These are phyloP conservation scores for Camptogramma bilineatum DNA, from an alignment of 2,888 invertebrate genomes.

Conservation along the genomic window DNA sequence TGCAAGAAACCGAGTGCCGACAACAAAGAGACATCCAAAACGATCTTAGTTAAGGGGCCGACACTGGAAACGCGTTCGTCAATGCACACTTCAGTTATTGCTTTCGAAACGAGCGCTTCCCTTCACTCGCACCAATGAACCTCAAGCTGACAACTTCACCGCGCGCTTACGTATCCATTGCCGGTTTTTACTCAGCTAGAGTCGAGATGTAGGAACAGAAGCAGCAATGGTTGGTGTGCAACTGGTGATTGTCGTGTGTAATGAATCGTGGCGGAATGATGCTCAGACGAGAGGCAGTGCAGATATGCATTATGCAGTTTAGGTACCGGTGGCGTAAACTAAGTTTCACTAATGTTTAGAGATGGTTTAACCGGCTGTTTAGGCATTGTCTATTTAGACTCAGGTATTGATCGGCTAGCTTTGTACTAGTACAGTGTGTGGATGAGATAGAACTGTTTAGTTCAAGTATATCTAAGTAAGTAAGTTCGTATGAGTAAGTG, in stretches of 20 bases:
- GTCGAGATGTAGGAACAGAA: not conserved
- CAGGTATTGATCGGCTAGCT: slow-evolving; percentile 33
- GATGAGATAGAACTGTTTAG: not conserved
- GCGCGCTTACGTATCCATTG: slow-evolving; percentile 4
- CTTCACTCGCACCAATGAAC: slow-evolving; percentile 23
- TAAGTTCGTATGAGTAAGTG: too few species aligned
- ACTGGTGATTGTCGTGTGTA: slow-evolving; percentile 32
- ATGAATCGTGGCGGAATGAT: slow-evolving; percentile 39
- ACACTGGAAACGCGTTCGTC: slow-evolving; percentile 76
- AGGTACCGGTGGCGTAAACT: slow-evolving; percentile 37
- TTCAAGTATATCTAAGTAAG: too few species aligned
- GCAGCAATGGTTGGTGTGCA: slow-evolving; percentile 23
- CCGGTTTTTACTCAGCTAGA: slow-evolving; percentile 7
- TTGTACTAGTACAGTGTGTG: slow-evolving; percentile 13
- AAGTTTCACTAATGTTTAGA: slow-evolving; percentile 43
- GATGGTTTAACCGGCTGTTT: slow-evolving; percentile 42
- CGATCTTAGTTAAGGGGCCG: slow-evolving; percentile 73
- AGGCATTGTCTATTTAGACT: slow-evolving; percentile 36
- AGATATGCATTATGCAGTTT: slow-evolving; percentile 46
- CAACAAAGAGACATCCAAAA: slow-evolving; percentile 72
- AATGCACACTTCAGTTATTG: slow-evolving; percentile 76
- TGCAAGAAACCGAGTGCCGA: slow-evolving; percentile 54
- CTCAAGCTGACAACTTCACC: not conserved
- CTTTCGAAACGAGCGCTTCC: slow-evolving; percentile 40
- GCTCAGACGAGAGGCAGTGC: slow-evolving; percentile 34